Base-by-base conservation (phyloP, 2,797 vertebrate genomes). In the Danio kyathit region DNA sequence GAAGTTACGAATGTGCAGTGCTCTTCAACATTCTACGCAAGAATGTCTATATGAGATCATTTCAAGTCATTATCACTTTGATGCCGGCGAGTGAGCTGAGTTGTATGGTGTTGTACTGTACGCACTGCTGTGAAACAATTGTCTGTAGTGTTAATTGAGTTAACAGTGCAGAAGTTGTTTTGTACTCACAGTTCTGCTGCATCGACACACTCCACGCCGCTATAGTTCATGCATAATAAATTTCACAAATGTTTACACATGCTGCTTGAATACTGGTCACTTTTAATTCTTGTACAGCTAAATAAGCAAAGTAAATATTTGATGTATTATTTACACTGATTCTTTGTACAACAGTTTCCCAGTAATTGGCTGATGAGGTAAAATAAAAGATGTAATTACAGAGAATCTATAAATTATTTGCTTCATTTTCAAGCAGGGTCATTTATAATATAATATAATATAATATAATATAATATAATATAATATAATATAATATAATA, bases 191-290 rank as follows among this genome's bases (percentile, higher is more conserved):
- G 60, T 46, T 64, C 60, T 73, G 67, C 78, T 65, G 69, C 59
- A 73, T 80, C 48, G 19, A 73, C 78, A 73, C 44, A 64, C 59
- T 65, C 41, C 38, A 52, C 2, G 13, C 29, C 6, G 6, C 16
- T 43, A 29, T n/a, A 79, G 46, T 71, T 71, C 76, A 79, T 65
- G 41, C 69, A 16, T 72, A 52, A 72, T 65, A 56, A 4, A 80
- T 59, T 80, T 9, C 0, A 40, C 69, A 73, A 80, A 48, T 65
- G 69, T 80, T 80, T 73, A 54, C 67, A 72, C 44, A 51, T 44
- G 48, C 40, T 46, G 59, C 48, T 54, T 46, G 19, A 65, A 69
- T 64, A 44, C 60, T 46, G 78, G 78, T 73, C 78, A 80, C 78
- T 80, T 80, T 16, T 65, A 21, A 65, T 64, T 54, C 21, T 65